Evolutionary conservation across 2,113 vertebrate species (phyloP).

Genomic region (Cyprinodon tularosa): DNA sequence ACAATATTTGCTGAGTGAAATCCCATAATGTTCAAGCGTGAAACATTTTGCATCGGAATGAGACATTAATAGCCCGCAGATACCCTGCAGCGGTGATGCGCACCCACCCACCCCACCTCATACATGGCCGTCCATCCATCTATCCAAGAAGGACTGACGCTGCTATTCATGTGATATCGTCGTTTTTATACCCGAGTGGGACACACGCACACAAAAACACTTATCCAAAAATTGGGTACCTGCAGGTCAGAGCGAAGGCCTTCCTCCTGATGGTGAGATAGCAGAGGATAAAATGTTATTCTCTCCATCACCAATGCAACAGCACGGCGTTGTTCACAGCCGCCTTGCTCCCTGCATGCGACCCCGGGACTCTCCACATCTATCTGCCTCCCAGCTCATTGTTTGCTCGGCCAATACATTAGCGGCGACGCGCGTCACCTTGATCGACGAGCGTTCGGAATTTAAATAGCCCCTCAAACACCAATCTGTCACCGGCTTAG

Average conservation of each 20-base stretch:
- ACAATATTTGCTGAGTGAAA: conserved; percentile 65
- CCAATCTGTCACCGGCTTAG: conserved; percentile 87
- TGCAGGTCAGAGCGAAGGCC: conserved; percentile 53
- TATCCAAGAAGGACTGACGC: conserved; percentile 38
- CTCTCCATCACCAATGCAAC: conserved; percentile 21
- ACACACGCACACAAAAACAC: conserved; percentile 5
- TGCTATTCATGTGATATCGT: conserved; percentile 29
- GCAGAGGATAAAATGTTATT: conserved; percentile 36
- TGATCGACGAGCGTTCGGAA: conserved; percentile 88
- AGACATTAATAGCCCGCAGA: conserved; percentile 48
- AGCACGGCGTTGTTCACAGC: conserved; percentile 31
- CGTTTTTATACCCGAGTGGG: neutral
- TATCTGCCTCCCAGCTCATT: conserved; percentile 76
- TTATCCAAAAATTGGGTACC: conserved; percentile 59
- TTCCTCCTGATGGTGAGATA: conserved; percentile 35
- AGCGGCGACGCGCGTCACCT: conserved; percentile 86
- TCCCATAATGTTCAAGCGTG: conserved; percentile 59
- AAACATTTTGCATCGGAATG: conserved; percentile 56
- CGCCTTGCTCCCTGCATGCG: conserved; percentile 49
- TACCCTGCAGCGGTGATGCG: conserved; percentile 53
- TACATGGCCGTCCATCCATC: conserved; percentile 30
- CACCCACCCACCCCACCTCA: neutral
- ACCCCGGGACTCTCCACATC: conserved; percentile 68
- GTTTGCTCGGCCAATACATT: conserved; percentile 79
- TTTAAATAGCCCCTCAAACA: conserved; percentile 93